Evolutionary conservation across 1,140 invertebrate species (phyloP), one percentile per base, ranked within the genome.

Genomic region (Pseudomyrmex sp.): DNA sequence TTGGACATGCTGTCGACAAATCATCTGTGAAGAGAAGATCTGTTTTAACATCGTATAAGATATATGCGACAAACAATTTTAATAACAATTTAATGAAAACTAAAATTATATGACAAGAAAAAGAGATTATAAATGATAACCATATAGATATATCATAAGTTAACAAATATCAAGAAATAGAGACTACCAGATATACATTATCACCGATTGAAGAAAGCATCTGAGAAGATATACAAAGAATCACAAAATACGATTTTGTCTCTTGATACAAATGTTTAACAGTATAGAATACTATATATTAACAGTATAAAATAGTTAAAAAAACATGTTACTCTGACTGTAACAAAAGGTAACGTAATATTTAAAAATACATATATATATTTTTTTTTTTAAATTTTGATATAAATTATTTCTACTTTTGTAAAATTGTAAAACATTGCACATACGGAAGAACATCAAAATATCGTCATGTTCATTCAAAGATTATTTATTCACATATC

Each of bases 291-390:
- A 35, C 5, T 35, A 35, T 35, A 35, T 35, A 35, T 35, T 35
- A 35, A 35, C 35, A 7, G 5, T 35, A 35, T 35, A 35, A 5
- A 35, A 35, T 7, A 35, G 5, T 35, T 23, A 82, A 48, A 83
- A 46, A 88, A 20, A 88, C 35, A 79, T 20, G 12, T 61, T 65
- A 26, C 46, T 58, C 8, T 63, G 77, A 26, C 84, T 46, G 15
- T 13, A 26, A 83, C 66, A 20, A 89, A 83, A 89, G 87, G 88
- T 88, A 88, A 83, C 7, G 46, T 50, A 50, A 79, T 23, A 52
- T 70, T 54, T 62, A 7, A 35, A 35, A 35, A 35, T 7, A 35
- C 0, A 5, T 44, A 48, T 50, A 18, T 2, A 44, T 66, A 8
- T n/a, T n/a, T n/a, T n/a, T 59, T 66, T 66, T 13, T n/a, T 13